Evolutionary conservation across 2,888 invertebrate species (phyloP).

Genomic region (Drosophila recens): DNA sequence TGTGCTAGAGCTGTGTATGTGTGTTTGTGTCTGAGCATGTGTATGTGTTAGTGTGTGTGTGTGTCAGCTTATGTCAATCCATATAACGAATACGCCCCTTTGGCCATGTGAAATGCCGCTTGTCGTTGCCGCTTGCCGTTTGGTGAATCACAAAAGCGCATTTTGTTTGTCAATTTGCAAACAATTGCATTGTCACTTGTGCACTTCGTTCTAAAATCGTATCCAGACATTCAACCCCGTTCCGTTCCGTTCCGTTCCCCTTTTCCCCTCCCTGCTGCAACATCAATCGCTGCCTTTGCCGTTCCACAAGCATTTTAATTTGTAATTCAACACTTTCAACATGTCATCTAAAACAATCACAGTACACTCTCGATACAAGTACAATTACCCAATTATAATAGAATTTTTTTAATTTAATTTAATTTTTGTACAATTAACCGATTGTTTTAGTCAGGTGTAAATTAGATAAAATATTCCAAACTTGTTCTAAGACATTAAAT

Average conservation of each 20-base stretch:
- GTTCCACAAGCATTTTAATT: constrained; percentile 60
- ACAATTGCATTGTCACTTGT: constrained; percentile 57
- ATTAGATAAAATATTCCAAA: not conserved
- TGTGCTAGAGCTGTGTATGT: constrained; percentile 1
- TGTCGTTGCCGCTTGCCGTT: constrained; percentile 34
- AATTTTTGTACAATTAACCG: no score
- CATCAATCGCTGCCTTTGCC: constrained; percentile 40
- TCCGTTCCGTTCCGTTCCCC: not conserved
- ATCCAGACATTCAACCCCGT: not conserved
- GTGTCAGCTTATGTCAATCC: constrained; percentile 51
- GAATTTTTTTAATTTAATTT: not conserved
- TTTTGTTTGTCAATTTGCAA: constrained; percentile 60
- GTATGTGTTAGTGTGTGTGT: constrained; percentile 6
- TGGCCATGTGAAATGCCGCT: constrained; percentile 52
- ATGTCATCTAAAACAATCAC: constrained; percentile 32
- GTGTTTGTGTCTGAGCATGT: constrained; percentile 1
- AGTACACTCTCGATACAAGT: constrained; percentile 14
- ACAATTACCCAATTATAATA: no score
- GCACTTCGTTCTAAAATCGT: constrained; percentile 13
- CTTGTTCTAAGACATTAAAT: no score
- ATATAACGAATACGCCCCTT: constrained; percentile 64
- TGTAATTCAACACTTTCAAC: constrained; percentile 49
- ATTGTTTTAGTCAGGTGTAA: no score
- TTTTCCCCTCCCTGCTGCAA: not conserved
- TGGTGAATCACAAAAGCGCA: constrained; percentile 54